phyloP scores from a whole-genome alignment of 2,113 vertebrate genomes.

The Pterophyllum scalare region DNA sequence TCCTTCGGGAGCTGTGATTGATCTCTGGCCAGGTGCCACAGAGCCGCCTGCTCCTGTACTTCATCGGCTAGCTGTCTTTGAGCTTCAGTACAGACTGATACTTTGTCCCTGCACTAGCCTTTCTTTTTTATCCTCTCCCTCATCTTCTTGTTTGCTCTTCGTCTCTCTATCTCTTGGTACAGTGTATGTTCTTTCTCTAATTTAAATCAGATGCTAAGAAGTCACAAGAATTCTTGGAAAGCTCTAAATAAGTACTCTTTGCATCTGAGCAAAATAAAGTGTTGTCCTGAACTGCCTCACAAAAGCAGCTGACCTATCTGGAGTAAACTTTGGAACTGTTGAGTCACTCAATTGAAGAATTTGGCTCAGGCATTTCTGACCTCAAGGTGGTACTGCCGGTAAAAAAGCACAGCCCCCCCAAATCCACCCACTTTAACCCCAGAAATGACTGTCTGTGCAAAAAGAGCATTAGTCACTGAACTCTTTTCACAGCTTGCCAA shows the following conservation, averaged over 20 bases:
- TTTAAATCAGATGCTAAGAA: slow-evolving; percentile 40
- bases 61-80: slow-evolving; percentile 41
- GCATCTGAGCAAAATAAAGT: slow-evolving; percentile 30
- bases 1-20: slow-evolving; percentile 52
- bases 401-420: slow-evolving; percentile 32
- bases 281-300: neutral
- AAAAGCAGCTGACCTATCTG: slow-evolving; percentile 35
- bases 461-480: slow-evolving; percentile 38
- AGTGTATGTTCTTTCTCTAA: slow-evolving; percentile 16
- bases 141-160: neutral
- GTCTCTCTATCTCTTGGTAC: neutral
- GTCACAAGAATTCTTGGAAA: neutral
- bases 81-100: neutral
- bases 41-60: slow-evolving; percentile 31
- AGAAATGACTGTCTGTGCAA: slow-evolving; percentile 41
- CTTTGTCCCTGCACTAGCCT: neutral
- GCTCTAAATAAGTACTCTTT: slow-evolving; percentile 22
- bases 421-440: slow-evolving; percentile 18
- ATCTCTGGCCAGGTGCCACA: slow-evolving; percentile 58
- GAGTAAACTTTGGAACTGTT: slow-evolving; percentile 46
- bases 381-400: slow-evolving; percentile 47
- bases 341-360: slow-evolving; percentile 50
- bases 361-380: slow-evolving; percentile 43
- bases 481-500: slow-evolving; percentile 27
- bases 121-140: neutral